These are phyloP conservation scores for Melinopterus prodromus DNA, from an alignment of 2,888 invertebrate species.

Conservation along the genomic window DNA sequence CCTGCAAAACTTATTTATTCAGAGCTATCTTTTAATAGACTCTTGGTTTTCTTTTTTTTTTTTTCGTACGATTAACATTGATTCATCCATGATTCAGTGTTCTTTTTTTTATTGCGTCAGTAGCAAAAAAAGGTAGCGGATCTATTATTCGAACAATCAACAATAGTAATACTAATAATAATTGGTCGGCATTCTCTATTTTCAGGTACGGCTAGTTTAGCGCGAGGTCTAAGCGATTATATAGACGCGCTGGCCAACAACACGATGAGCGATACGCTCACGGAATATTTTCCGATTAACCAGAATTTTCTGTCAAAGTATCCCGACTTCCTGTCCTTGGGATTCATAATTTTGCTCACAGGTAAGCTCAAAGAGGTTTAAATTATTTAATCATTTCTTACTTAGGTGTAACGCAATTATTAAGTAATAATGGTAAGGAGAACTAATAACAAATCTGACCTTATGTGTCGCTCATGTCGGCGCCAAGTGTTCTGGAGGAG, in stretches of 20 bases:
- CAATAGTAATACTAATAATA: not conserved
- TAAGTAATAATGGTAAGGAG: not conserved
- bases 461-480: too few relatives aligned
- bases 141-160: not conserved
- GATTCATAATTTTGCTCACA: conserved; percentile 69
- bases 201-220: conserved; percentile 78
- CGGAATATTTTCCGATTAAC: conserved; percentile 67
- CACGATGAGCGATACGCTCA: conserved; percentile 66
- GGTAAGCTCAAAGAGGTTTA: conserved; percentile 47
- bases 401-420: not conserved
- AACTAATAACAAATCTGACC: too few relatives aligned
- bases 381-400: conserved; percentile 63
- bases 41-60: not conserved
- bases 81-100: not conserved
- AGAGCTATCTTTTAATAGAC: not conserved
- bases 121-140: not conserved
- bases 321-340: conserved; percentile 76
- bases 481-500: too few relatives aligned
- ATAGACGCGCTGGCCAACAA: conserved; percentile 72
- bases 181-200: not conserved
- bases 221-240: conserved; percentile 77
- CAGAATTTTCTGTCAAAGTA: conserved; percentile 70
- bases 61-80: not conserved
- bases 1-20: too few relatives aligned
- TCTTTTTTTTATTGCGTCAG: not conserved